Percentiles rank a stretch among this genome's conserved stretches.
Conservation (phyloP, 1,140 invertebrate species). For the Zaprionus camerounensis region DNA sequence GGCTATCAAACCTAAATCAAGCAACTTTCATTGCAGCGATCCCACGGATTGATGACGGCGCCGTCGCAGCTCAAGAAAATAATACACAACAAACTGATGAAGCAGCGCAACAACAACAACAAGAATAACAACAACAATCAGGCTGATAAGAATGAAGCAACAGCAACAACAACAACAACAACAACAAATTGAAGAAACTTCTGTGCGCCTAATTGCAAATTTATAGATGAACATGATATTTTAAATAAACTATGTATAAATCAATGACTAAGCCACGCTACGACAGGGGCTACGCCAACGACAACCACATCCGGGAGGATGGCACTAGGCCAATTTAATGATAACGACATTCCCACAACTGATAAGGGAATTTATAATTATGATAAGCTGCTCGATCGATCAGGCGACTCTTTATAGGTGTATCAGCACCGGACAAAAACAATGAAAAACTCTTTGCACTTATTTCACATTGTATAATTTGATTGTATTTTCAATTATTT, state of each 20-base stretch:
- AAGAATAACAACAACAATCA: constrained; percentile 26
- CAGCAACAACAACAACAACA: not conserved
- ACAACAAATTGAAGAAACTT: not conserved
- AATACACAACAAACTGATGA: constrained; percentile 7
- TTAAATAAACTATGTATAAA: constrained; percentile 13
- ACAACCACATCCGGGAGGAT: not conserved
- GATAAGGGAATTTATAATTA: not conserved
- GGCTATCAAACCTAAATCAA: constrained; percentile 10
- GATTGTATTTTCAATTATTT: constrained; percentile 9
- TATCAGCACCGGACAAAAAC: not conserved
- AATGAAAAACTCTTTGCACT: not conserved
- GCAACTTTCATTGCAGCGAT: constrained; percentile 59
- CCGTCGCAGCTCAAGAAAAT: constrained; percentile 8
- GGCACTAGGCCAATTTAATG: not conserved
- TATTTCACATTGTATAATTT: constrained; percentile 2
- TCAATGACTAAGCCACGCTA: not conserved
- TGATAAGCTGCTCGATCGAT: constrained; percentile 2
- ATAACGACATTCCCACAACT: not conserved
- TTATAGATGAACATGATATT: constrained; percentile 11
- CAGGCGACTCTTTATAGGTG: not conserved
- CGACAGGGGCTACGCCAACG: not conserved
- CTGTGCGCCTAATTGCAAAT: constrained; percentile 7
- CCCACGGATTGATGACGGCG: constrained; percentile 76
- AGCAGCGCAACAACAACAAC: constrained; percentile 32
- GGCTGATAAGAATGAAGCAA: not conserved